Evolutionary conservation across 1,140 invertebrate genomes (phyloP), one percentile per base, ranked within the genome.

Genomic region (Trichonephila clavata): DNA sequence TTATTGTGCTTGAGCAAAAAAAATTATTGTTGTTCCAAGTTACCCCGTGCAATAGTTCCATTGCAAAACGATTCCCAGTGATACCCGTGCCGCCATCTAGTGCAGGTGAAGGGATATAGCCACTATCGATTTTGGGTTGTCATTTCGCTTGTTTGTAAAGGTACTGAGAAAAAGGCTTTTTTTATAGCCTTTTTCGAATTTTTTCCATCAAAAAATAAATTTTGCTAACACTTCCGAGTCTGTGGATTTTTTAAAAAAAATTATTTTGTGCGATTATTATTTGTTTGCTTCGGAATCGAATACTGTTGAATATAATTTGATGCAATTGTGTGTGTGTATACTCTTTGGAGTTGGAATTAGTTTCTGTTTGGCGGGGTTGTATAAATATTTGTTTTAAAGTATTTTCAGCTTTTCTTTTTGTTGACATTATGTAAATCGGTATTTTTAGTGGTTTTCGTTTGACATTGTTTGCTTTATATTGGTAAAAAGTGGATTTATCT

Each of bases 61-160:
- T 80, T 60, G 43, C 59, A 32, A 63, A 24, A 60, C 77, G 24
- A n/a, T 63, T 21, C 27, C 6, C 20, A 27, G 21, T 27, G 84
- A 68, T 88, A 87, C 83, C 27, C 57, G 43, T 93, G 86, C 68
- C 57, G 92, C 92, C 92, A 93, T 93, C 92, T 93, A 57, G 65
- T 80, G 92, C 18, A 14, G 65, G 20, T 13, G 39, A 18, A 24
- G 14, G n/a, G 59, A 93, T 39, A 24, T 39, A 63, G 39, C 50
- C 39, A 61, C 13, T 92, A 88, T 93, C 71, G 84, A 93, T 87
- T 80, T 93, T 81, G 27, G 50, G 50, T 87, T 93, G 92, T 93
- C 92, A 81, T 63, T 92, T 71, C 63, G 59, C 50, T 93, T 93
- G 92, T 93, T 93, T 93, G 92, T 93, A 93, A 93, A 93, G 92